phyloP scores from a whole-genome alignment of 2,888 invertebrate genomes.

The Pseudococcus longispinus region DNA sequence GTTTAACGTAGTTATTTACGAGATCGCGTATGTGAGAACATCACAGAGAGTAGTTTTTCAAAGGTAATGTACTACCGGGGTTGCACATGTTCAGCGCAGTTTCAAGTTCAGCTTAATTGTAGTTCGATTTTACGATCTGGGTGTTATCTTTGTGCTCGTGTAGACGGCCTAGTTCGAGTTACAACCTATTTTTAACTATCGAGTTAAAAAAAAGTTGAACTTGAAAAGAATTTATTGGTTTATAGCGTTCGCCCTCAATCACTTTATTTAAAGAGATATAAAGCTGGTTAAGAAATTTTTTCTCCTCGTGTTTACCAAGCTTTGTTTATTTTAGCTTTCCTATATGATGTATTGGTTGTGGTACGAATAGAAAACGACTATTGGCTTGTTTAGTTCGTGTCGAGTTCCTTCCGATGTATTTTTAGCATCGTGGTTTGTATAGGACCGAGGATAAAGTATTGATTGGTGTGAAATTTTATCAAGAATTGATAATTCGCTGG shows the following conservation, averaged over 20 bases:
- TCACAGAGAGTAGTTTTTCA: not conserved
- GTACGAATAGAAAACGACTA: not conserved
- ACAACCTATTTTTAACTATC: not conserved
- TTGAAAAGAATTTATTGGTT: not conserved
- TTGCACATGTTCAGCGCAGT: not conserved
- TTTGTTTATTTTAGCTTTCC: not conserved
- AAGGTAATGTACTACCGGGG: not conserved
- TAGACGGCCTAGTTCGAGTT: not conserved
- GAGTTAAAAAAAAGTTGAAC: not conserved
- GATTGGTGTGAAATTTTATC: not conserved
- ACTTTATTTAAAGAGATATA: not conserved
- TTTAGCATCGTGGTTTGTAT: not conserved
- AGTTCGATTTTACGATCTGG: not conserved
- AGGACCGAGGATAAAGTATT: not conserved
- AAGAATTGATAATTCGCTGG: not conserved
- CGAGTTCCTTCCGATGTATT: not conserved
- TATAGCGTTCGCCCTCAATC: not conserved
- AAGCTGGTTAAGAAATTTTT: not conserved
- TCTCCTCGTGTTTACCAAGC: not conserved
- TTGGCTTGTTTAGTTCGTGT: not conserved
- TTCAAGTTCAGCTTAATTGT: not conserved
- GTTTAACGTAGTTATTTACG: not conserved
- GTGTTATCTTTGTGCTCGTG: not conserved
- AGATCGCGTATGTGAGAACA: not conserved
- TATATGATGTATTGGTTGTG: not conserved